phyloP scores from a whole-genome alignment of 2,888 invertebrate species.

The Volucella inanis region DNA sequence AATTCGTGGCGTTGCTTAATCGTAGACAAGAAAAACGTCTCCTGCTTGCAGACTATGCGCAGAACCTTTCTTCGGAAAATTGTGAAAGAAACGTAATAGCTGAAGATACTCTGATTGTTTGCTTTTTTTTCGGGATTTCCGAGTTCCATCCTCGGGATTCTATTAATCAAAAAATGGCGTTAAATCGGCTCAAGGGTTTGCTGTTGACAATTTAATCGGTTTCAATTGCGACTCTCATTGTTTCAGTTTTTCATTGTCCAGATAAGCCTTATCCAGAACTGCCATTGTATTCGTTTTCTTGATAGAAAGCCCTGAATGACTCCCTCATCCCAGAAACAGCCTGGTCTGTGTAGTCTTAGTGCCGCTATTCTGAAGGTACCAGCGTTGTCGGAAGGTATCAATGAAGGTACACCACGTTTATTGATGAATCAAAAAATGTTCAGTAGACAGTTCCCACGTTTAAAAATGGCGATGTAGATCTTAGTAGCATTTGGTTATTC shows the following conservation, averaged over 20 bases:
- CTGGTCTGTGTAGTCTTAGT: not conserved
- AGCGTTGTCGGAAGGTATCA: too few species aligned
- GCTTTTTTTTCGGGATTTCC: too few species aligned
- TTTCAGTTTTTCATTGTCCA: too few species aligned
- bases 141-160: too few species aligned
- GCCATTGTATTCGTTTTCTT: not conserved
- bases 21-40: not conserved
- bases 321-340: not conserved
- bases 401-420: too few species aligned
- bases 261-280: not conserved
- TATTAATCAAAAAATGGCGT: not conserved
- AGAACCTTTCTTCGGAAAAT: not conserved
- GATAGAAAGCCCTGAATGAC: not conserved
- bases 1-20: not conserved
- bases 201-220: conserved; percentile 1
- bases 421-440: too few species aligned
- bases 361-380: too few species aligned
- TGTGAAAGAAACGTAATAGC: not conserved
- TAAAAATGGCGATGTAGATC: too few species aligned
- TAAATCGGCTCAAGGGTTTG: not conserved
- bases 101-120: not conserved
- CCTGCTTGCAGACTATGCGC: not conserved
- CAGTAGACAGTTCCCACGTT: too few species aligned
- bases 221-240: not conserved
- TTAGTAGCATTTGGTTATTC: too few species aligned